Evolutionary conservation across 2,888 invertebrate species (phyloP), one percentile per base, ranked within the genome.

Genomic region (Thyatira batis): DNA sequence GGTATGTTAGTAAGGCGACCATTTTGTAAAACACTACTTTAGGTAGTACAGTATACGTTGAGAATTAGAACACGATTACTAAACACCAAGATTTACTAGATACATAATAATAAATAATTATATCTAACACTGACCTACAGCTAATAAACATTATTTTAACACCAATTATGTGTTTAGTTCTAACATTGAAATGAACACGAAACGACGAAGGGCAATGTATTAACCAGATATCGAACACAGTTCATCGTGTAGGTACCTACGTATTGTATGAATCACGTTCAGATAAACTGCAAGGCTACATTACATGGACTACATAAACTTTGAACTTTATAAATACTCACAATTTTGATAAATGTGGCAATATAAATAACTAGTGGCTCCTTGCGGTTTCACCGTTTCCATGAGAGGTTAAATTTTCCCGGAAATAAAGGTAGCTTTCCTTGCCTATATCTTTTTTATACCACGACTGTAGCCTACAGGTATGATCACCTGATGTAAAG

Each of bases 201-300:
- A 74, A 79, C 61, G n/a, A 49, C 67, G 82, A 84, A 85, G 85
- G 86, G 84, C 81, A 61, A 33, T 54, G 67, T 68, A 69, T 64
- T 72, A 78, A 71, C 70, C 80, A 78, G 78, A 78, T 74, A 76
- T 70, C 69, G 67, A 61, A 57, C 69, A 69, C 68, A 67, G 50
- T 60, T 60, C 55, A 61, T 60, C 39, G 39, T 39, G 13, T 39
- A 39, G n/a, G 33, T 39, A 39, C 33, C 33, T 39, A 39, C n/a
- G n/a, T 55, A 62, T 61, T 60, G 60, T 67, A 57, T 80, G 86
- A 86, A 78, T 86, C 86, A 86, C 72, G 73, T 85, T 78, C 69
- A 85, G 87, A 87, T 86, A 84, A 83, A 80, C 67, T 76, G 78
- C 86, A 87, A 87, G 87, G 87, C 66, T 74, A 50, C 51, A 39